Evolutionary conservation across 2,888 invertebrate species (phyloP).

Genomic region (Arrhopalites spinosus): DNA sequence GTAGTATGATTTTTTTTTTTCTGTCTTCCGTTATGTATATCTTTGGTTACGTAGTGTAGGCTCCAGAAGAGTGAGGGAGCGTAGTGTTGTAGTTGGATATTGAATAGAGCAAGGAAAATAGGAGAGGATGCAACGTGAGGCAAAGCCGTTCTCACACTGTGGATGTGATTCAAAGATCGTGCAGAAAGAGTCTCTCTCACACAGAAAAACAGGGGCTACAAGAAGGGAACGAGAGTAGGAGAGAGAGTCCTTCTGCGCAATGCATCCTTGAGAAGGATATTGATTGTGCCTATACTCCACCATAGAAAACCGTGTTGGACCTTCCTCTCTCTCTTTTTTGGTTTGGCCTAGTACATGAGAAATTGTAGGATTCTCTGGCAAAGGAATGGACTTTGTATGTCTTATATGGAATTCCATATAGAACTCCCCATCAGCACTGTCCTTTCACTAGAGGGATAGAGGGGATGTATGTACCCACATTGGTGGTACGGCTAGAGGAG

Average conservation of each 20-base stretch:
- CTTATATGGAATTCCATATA: too few relatives aligned
- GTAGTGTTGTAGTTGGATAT: neutral
- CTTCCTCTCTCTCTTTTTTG: too few relatives aligned
- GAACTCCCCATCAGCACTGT: too few relatives aligned
- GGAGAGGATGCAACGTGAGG: constrained; percentile 14
- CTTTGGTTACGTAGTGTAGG: neutral
- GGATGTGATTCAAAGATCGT: constrained; percentile 17
- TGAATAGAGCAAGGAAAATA: neutral
- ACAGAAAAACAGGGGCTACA: too few relatives aligned
- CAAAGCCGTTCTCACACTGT: constrained; percentile 16
- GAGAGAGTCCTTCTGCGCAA: constrained; percentile 23
- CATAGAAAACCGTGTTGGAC: neutral
- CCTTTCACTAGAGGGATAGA: too few relatives aligned
- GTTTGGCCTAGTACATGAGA: too few relatives aligned
- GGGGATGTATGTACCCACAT: too few relatives aligned
- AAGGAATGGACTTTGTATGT: too few relatives aligned
- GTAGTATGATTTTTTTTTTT: too few relatives aligned
- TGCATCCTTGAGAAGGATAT: constrained; percentile 35
- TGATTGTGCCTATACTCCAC: constrained; percentile 24
- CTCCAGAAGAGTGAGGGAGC: neutral
- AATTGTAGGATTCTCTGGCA: too few relatives aligned
- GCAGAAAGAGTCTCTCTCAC: too few relatives aligned
- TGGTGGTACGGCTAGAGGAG: neutral
- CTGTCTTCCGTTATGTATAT: neutral
- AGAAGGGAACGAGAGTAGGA: neutral